Conservation (phyloP, 2,113 vertebrate species). For the Halichoerus grypus region DNA sequence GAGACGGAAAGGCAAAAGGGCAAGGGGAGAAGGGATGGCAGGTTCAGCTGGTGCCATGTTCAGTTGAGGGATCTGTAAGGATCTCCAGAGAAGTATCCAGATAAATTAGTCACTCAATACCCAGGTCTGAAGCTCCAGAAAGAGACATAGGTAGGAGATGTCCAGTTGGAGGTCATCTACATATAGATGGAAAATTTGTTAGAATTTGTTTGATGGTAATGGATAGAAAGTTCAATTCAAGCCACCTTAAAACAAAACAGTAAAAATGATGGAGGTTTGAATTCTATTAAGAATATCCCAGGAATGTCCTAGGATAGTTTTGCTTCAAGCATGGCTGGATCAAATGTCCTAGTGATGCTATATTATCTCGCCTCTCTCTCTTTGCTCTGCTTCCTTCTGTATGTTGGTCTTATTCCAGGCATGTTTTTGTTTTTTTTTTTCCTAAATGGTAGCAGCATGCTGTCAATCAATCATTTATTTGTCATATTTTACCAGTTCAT, state of each 20-base stretch:
- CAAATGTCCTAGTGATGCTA: neutral
- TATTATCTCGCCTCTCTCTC: neutral
- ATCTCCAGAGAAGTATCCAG: neutral
- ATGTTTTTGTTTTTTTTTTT: too few species aligned
- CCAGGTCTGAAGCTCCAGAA: neutral
- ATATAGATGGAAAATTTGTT: neutral
- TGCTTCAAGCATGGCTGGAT: neutral
- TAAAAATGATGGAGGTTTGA: neutral
- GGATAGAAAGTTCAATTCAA: neutral
- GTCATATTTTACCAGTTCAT: neutral
- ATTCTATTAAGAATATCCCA: neutral
- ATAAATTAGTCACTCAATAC: neutral
- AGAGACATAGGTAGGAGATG: neutral
- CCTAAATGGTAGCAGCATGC: neutral
- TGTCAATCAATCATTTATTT: neutral
- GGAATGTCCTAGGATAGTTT: neutral
- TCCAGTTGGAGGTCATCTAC: neutral
- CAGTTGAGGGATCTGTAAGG: neutral
- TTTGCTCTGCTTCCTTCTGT: neutral
- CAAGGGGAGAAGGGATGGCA: neutral
- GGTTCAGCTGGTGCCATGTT: neutral
- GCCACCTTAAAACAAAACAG: neutral
- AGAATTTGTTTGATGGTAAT: neutral
- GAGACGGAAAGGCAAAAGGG: neutral
- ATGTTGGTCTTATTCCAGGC: neutral